Base-by-base conservation (phyloP, 1,140 invertebrate species). In the Zaprionus inermis region DNA sequence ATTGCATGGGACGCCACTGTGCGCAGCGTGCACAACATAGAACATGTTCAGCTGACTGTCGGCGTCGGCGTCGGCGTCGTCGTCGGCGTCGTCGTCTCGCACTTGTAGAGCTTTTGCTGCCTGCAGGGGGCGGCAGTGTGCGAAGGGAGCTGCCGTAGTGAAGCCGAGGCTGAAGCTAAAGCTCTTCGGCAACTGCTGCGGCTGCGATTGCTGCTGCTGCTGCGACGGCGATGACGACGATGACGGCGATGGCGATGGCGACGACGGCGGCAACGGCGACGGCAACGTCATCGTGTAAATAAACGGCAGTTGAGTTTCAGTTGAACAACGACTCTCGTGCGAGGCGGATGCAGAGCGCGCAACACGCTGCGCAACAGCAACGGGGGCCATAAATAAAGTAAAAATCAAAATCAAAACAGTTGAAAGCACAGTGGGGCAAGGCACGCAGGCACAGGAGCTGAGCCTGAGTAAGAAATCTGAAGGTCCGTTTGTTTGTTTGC, bases 251-350 rank as follows among this genome's bases (percentile, higher is more conserved):
- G 46, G 49, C 34, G 36, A 41, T 16, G 11, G 12, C 56, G 36
- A 41, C 56, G 24, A 16, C 49, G 51, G 12, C 51, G 11, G 12
- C 30, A 16, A 44, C n/a, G 20, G 38, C 14, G 24, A 57, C 61
- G 69, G n/a, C 60, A 65, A 56, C 60, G 68, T 71, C 68, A 75
- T 74, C 72, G 72, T 70, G 72, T 74, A 74, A 74, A 74, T 74
- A 74, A 74, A 70, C 72, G 72, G 30, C 60, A 34, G 18, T 49
- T 49, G 18, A 52, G 44, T 24, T 24, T 78, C 72, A 78, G 76
- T 78, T 74, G 60, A 74, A 34, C 71, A 78, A 60, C 72, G 72
- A 78, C 55, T 69, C 59, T 78, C 72, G 65, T 60, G 60, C 76
- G 71, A 75, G 66, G 76, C 76, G 76, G 71, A 75, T 64, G 75